phyloP scores from a whole-genome alignment of 2,888 invertebrate species.

The Amorpha juglandis region DNA sequence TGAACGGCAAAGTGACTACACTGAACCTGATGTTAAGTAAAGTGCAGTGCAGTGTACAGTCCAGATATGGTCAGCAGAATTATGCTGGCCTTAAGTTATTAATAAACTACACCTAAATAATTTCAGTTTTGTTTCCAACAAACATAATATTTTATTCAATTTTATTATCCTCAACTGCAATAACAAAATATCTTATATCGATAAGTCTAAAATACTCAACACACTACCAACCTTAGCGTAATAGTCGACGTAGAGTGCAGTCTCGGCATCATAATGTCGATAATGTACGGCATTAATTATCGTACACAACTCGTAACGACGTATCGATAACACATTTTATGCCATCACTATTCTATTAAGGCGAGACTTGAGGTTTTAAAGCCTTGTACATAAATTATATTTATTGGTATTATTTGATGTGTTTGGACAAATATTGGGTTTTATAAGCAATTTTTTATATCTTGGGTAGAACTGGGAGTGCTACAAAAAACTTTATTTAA shows the following conservation, averaged over 20 bases:
- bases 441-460: too few relatives aligned
- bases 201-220: constrained; percentile 11
- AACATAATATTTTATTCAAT: too few relatives aligned
- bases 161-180: too few relatives aligned
- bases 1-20: too few relatives aligned
- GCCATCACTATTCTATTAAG: constrained; percentile 49
- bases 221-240: constrained; percentile 56
- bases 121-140: too few relatives aligned
- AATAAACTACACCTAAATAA: too few relatives aligned
- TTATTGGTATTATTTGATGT: constrained; percentile 4
- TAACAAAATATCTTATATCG: neutral
- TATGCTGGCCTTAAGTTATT: too few relatives aligned
- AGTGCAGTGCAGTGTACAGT: too few relatives aligned
- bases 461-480: too few relatives aligned
- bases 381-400: constrained; percentile 15
- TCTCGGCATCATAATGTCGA: constrained; percentile 76
- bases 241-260: constrained; percentile 70
- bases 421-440: neutral
- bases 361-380: constrained; percentile 30
- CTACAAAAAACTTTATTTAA: too few relatives aligned
- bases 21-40: too few relatives aligned
- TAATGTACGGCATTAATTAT: constrained; percentile 76
- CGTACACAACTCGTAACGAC: constrained; percentile 43
- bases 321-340: constrained; percentile 55
- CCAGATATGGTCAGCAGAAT: too few relatives aligned